Evolutionary conservation across 2,888 invertebrate species (phyloP).

Genomic region (Lordiphosa fenestrarum): DNA sequence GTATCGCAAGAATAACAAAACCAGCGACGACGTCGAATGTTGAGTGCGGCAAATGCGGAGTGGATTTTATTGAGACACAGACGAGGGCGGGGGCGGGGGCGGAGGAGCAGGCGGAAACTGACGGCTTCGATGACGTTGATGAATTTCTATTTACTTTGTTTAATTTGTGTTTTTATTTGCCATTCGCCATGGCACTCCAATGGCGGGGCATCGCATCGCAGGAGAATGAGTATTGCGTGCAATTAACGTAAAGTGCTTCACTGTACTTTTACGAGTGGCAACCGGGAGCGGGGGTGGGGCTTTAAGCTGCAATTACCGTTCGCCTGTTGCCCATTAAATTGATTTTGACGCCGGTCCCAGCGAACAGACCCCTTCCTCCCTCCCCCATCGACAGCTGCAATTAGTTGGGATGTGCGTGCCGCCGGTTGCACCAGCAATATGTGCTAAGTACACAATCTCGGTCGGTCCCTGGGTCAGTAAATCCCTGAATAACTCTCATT

Average conservation of each 20-base stretch:
- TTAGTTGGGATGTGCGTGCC: constrained; percentile 57
- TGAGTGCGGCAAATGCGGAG: constrained; percentile 54
- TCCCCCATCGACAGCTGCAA: constrained; percentile 44
- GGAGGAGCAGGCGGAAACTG: constrained; percentile 13
- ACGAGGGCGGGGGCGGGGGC: constrained; percentile 5
- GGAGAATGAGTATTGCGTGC: constrained; percentile 54
- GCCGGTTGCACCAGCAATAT: constrained; percentile 44
- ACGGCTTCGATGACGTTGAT: constrained; percentile 63
- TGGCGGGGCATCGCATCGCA: constrained; percentile 22
- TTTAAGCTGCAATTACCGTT: constrained; percentile 73
- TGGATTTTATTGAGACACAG: constrained; percentile 64
- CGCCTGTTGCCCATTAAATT: constrained; percentile 72
- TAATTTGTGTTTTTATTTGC: constrained; percentile 74
- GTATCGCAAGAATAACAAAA: constrained; percentile 55
- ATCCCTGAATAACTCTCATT: constrained; percentile 25
- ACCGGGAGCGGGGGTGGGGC: constrained; percentile 7
- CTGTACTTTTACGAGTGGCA: constrained; percentile 45
- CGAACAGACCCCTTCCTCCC: not conserved
- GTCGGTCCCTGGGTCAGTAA: constrained; percentile 20
- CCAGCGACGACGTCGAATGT: constrained; percentile 27
- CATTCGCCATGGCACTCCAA: constrained; percentile 62
- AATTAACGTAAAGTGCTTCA: constrained; percentile 72
- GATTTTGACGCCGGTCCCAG: constrained; percentile 71
- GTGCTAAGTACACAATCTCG: constrained; percentile 26
- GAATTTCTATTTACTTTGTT: constrained; percentile 76